Evolutionary conservation across 2,888 invertebrate species (phyloP), one percentile per base, ranked within the genome.

Genomic region (Hedychridium roseum): DNA sequence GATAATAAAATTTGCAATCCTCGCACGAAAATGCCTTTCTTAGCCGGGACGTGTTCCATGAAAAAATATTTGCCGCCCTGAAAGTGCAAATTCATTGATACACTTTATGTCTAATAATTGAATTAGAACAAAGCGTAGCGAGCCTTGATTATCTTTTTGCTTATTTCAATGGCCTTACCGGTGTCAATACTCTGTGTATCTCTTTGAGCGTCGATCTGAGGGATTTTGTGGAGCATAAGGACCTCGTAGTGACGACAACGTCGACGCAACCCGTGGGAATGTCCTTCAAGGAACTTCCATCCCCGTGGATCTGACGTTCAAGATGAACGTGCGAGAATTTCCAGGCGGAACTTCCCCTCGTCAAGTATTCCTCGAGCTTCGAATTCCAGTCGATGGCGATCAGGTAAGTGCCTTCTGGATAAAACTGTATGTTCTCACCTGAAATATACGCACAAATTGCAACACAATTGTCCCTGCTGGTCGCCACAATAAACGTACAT

Each of bases 381-480:
- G 55, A 39, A 40, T 77, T 77, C 66, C 71, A 71, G 35, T 76
- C 76, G 5, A 76, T 70, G 12, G 61, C 64, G 6, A 77, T 70
- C 2, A 75, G 62, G 41, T 68, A 68, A 15, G 69, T 64, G 18
- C 63, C 70, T 14, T 70, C 60, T 0, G 74, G 74, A 52, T 76
- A 77, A 47, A 67, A 77, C 30, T 60, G 70, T 36, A 77, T 64
- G 36, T 77, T 77, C 47, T 74, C 70, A 11, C 75, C 75, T 77
- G 43, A 0, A 42, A 59, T 4, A 11, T 4, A 20, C 20, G 5
- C n/a, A n/a, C n/a, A n/a, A n/a, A n/a, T n/a, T n/a, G n/a, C n/a
- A n/a, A n/a, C n/a, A n/a, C n/a, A n/a, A n/a, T n/a, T n/a, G n/a
- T n/a, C n/a, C n/a, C n/a, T n/a, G n/a, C n/a, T n/a, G n/a, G n/a